A percentile compares a stretch with the other conserved stretches of the same genome.
phyloP scores from a whole-genome alignment of 2,113 vertebrate genomes.

The Phodopus roborovskii region DNA sequence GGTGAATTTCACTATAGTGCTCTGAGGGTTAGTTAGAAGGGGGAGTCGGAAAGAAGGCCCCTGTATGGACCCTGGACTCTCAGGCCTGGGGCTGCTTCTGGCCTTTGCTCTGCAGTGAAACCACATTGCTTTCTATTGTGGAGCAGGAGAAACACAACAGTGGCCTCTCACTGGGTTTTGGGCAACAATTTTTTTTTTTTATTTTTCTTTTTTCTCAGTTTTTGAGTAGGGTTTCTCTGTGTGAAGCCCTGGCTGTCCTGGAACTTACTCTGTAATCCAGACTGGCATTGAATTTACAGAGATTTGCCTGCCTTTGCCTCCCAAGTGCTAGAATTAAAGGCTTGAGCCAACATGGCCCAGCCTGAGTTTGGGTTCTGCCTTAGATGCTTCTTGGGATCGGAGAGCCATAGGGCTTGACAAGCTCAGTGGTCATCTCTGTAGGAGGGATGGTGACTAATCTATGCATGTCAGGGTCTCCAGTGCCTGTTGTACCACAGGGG shows the following conservation, averaged over 20 bases:
- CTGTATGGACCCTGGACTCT: not conserved
- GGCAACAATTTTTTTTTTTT: too few relatives aligned
- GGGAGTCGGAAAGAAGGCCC: not conserved
- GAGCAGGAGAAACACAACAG: rapidly evolving
- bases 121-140: not conserved
- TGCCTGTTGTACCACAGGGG: not conserved
- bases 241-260: too few relatives aligned
- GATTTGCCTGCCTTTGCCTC: too few relatives aligned
- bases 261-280: too few relatives aligned
- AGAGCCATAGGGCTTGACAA: not conserved
- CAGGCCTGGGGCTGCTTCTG: not conserved
- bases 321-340: too few relatives aligned
- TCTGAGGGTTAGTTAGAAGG: constrained; percentile 45
- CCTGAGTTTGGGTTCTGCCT: not conserved
- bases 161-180: not conserved
- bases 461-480: not conserved
- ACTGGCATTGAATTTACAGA: too few relatives aligned
- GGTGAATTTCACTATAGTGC: constrained; percentile 57
- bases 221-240: too few relatives aligned
- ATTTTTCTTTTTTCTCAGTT: too few relatives aligned
- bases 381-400: not conserved
- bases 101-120: not conserved
- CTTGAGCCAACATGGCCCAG: too few relatives aligned
- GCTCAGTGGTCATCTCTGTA: not conserved
- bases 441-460: not conserved